phyloP scores from a whole-genome alignment of 64 coral and sea anemone species.

The Pachyseris speciosa region DNA sequence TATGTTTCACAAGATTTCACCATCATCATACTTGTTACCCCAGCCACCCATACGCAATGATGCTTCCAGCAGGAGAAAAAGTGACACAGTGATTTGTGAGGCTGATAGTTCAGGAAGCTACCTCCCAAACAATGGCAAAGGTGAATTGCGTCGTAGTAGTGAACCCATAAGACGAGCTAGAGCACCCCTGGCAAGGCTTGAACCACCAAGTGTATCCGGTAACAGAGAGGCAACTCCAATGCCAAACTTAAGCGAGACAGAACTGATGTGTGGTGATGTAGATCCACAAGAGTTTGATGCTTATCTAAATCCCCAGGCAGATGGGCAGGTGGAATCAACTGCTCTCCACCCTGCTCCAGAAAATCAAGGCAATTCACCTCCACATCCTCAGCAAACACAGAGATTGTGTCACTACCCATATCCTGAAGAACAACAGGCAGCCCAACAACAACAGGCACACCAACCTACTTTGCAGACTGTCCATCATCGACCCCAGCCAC shows the following conservation, averaged over 20 bases:
- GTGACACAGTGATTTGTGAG: constrained; percentile 98
- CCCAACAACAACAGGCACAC: constrained; percentile 57
- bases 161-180: constrained; percentile 84
- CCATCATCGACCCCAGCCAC: constrained; percentile 80
- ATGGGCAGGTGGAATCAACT: constrained; percentile 44
- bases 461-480: constrained; percentile 70
- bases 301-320: constrained; percentile 50
- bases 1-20: constrained; percentile 85
- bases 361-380: neutral
- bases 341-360: neutral
- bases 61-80: constrained; percentile 75
- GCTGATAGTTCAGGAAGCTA: constrained; percentile 95
- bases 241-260: constrained; percentile 81
- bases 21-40: constrained; percentile 31
- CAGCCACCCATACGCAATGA: constrained; percentile 10
- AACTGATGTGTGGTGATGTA: constrained; percentile 67
- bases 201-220: neutral
- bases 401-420: constrained; percentile 92
- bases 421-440: constrained; percentile 54
- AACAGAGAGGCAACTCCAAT: constrained; percentile 52
- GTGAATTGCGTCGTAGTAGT: constrained; percentile 84
- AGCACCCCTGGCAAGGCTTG: constrained; percentile 47
- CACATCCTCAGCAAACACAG: constrained; percentile 67
- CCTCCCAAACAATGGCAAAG: constrained; percentile 58
- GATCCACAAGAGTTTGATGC: constrained; percentile 87